Evolutionary conservation across 1,140 invertebrate species (phyloP).

Genomic region (Maconellicoccus hirsutus): DNA sequence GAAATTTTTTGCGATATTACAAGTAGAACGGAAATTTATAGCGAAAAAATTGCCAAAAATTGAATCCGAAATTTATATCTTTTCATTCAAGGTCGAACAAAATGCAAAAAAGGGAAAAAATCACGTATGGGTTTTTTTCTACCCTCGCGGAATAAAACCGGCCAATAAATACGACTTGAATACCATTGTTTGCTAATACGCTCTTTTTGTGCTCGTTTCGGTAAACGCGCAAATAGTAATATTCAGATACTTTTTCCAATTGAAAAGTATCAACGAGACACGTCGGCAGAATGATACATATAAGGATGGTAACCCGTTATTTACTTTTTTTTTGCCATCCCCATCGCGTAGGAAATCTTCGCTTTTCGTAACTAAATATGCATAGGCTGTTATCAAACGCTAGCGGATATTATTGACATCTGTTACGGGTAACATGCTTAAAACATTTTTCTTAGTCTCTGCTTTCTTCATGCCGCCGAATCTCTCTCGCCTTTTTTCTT

Average conservation of each 20-base stretch:
- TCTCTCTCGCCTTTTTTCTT: not conserved
- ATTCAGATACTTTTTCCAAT: not conserved
- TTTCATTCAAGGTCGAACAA: too few species aligned
- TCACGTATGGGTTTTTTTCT: too few species aligned
- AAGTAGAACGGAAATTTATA: too few species aligned
- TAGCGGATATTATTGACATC: slow-evolving; percentile 1
- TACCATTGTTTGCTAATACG: too few species aligned
- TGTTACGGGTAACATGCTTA: slow-evolving; percentile 1
- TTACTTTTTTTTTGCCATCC: not conserved
- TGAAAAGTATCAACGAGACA: not conserved
- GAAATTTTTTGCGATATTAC: too few species aligned
- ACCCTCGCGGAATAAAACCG: too few species aligned
- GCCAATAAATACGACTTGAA: too few species aligned
- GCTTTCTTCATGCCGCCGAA: not conserved
- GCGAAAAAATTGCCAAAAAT: too few species aligned
- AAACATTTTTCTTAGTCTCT: not conserved
- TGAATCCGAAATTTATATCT: too few species aligned
- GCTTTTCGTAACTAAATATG: not conserved
- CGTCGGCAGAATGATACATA: not conserved
- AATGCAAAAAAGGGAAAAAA: too few species aligned
- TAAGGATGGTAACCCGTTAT: not conserved
- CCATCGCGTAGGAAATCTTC: not conserved
- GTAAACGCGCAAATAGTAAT: not conserved
- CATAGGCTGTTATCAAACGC: not conserved
- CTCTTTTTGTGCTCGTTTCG: too few species aligned